Evolutionary conservation across 2,113 vertebrate species (phyloP), one percentile per base, ranked within the genome.

Genomic region (Elaphurus davidianus): DNA sequence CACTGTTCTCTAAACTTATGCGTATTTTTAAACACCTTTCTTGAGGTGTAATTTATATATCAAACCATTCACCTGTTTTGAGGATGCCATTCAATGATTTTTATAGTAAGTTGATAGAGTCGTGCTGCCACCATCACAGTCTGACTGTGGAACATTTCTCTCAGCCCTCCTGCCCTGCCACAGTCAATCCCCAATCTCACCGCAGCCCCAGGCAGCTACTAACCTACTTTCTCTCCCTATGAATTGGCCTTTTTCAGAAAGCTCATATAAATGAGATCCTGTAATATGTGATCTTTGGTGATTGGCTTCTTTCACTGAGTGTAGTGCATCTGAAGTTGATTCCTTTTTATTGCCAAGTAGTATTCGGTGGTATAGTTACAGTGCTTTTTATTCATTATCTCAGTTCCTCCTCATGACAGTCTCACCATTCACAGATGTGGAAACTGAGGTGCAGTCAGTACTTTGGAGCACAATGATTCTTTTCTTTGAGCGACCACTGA

Each of bases 231-330:
- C 54, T 96, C 62, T 81, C 45, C 60, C 78, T 91, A 2, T 64
- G 71, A 55, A 94, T 74, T 67, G 87, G 23, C 59, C 86, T 71
- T 74, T 94, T 86, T 36, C 83, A 33, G 25, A 40, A 60, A 89
- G 15, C 45, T 87, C 25, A 33, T 76, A 16, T 12, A 40, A 96
- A 92, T 79, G 52, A 43, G 64, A 57, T 87, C 19, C 15, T 36
- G 30, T 28, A 82, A 50, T 52, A 50, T 47, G n/a, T 15, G 21
- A 33, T 96, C 50, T 93, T 97, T 95, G 62, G 16, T 57, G 87
- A 90, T 74, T 97, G n/a, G n/a, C 40, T 94, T 95, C 92, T 95
- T 92, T 95, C 90, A 47, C 9, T 16, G 83, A 92, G 25, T 3
- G 3, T 55, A 88, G 28, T 27, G 12, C 95, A 81, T 87, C 33